Base-by-base conservation (phyloP, 2,113 vertebrate species). In the Tautogolabrus adspersus region DNA sequence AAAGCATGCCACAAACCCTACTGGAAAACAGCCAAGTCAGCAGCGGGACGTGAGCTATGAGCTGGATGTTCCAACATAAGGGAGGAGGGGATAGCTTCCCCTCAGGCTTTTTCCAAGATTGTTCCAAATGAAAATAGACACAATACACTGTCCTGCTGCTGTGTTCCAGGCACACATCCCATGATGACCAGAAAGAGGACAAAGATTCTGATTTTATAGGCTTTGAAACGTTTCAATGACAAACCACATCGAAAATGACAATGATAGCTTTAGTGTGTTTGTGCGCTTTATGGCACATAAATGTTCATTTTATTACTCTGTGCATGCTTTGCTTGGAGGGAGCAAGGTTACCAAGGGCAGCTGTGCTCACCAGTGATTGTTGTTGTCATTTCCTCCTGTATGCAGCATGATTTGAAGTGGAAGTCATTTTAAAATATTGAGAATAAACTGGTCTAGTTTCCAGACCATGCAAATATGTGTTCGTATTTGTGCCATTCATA, bases 11-110 rank as follows among this genome's bases (percentile, higher is more conserved):
- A 77, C 66, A 77, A 77, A 83, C 77, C 67, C 60, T 10, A n/a
- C 88, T 90, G 90, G 90, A 89, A 57, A 86, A 90, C 72, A 78
- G 91, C 92, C 92, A 91, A 91, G 83, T 90, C 90, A 93, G 89
- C 89, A 92, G 85, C 74, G 37, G 77, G 87, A 81, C 11, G 13
- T 59, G 86, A 82, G 78, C 82, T 74, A 75, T 66, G 85, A 79
- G 83, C 69, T 78, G 74, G 79, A 86, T 85, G 87, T 87, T 86
- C 26, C 71, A 66, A 90, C 67, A 79, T 70, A 47, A 77, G 26
- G 58, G 54, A 40, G 11, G n/a, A 58, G 66, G 46, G 77, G 44
- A 65, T 55, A 22, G 77, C 51, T 78, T 79, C 85, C 49, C 90
- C 78, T 81, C 78, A 77, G 83, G 91, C 79, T 81, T 63, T 66